phyloP scores from a whole-genome alignment of 2,113 vertebrate genomes.

The Tetrao urogallus region DNA sequence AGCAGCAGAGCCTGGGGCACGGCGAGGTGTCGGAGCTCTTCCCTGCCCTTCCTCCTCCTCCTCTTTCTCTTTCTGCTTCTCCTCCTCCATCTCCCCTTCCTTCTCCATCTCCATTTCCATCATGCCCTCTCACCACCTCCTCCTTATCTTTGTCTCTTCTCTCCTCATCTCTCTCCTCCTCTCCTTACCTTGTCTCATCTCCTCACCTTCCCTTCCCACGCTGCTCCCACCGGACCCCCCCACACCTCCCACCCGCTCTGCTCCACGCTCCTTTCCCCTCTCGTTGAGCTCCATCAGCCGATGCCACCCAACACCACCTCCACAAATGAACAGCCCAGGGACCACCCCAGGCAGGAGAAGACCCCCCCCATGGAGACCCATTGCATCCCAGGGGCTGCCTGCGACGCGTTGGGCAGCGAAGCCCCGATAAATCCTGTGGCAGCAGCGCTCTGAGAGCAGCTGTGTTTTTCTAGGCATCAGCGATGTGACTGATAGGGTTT shows the following conservation, averaged over 20 bases:
- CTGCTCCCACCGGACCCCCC: not conserved
- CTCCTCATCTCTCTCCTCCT: not conserved
- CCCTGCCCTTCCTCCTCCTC: accelerated
- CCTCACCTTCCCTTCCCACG: accelerated
- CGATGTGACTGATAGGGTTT: not conserved
- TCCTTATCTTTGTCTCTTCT: not conserved
- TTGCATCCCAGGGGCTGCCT: not conserved
- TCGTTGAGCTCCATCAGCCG: not conserved
- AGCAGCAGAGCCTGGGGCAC: not conserved
- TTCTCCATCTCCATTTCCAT: accelerated
- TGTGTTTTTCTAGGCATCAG: not conserved
- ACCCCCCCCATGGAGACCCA: not conserved
- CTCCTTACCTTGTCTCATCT: not conserved
- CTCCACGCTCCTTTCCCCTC: not conserved
- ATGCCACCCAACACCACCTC: not conserved
- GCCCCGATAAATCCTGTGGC: not conserved
- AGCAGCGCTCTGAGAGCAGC: not conserved
- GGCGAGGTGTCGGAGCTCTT: not conserved
- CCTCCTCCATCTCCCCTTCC: accelerated
- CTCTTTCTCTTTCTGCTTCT: accelerated
- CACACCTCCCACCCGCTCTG: not conserved
- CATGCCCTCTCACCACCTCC: not conserved
- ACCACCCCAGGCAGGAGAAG: not conserved
- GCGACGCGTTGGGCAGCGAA: not conserved
- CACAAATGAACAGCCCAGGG: not conserved